Base-by-base conservation (phyloP, 2,113 vertebrate genomes). In the Dasyurus viverrinus region DNA sequence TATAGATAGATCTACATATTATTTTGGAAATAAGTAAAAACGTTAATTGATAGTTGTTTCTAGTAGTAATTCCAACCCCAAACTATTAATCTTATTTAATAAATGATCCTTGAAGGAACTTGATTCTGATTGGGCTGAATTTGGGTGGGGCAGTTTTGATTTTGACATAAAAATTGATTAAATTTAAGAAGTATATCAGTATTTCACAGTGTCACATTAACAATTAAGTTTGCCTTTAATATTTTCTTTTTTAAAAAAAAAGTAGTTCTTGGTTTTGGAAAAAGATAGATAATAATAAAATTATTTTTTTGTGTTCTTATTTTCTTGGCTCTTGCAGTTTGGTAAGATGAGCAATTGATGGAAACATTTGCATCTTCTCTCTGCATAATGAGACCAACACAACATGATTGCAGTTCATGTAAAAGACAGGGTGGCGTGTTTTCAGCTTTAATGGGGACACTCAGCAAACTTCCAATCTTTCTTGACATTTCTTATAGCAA, bases 401-500 rank as follows among this genome's bases (percentile, higher is more conserved):
- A 99, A 99, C 99, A 99, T 99, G 99, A 99, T 98, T 27, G 96
- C 95, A 97, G 97, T 98, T 99, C 99, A 98, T 98, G 98, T 98
- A 98, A 98, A 98, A 99, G 99, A 99, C 99, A 99, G 99, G 99
- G 99, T 99, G 99, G 99, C 99, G 99, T 99, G 99, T 99, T 99
- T 99, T 99, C 99, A 99, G 99, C 99, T 99, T 99, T 99, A 99
- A 99, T 99, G 99, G 99, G 99, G 98, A 98, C 98, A 97, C 98
- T 97, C 98, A 98, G 98, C 98, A 99, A 99, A 99, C 99, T 99
- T 99, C 98, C 99, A 99, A 99, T 99, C 98, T 98, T 99, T 99
- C 99, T 98, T 99, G 99, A 99, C 99, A 99, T 99, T 99, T 99
- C 99, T 99, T 99, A 99, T 99, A 99, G 99, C 98, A 98, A 99